Base-by-base conservation (phyloP, 2,888 invertebrate genomes). In the Rhagophthalmus giganteus region DNA sequence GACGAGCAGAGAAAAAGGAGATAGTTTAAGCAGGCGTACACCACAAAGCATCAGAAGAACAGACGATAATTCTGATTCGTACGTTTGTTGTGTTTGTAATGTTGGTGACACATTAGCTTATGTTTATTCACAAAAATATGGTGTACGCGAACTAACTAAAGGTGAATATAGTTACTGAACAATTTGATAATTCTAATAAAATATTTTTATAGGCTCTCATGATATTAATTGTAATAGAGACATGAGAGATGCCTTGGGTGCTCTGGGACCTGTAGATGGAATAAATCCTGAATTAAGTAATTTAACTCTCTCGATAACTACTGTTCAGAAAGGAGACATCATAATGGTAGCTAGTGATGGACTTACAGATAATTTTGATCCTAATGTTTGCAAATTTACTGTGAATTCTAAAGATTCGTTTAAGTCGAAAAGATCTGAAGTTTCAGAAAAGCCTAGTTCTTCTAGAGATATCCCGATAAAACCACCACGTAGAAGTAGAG, bases 91-190 rank as follows among this genome's bases (percentile, higher is more conserved):
- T 70, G 85, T 87, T 35, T 91, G 92, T 69, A 94, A 93, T 73
- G 91, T 94, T 11, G 93, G 93, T 0, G 93, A 94, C 71, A 90
- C 89, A 32, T 78, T 92, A 58, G 91, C 90, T n/a, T 94, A 91
- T 69, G 87, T 94, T 47, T 91, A 90, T 75, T 82, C 84, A 6
- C 83, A 84, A 66, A 80, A 78, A 61, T 72, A 77, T 69, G 93
- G 93, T n/a, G 87, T 94, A 5, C 76, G 92, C 37, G 93, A 94
- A 75, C 80, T 92, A 57, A 90, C 87, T 1, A 83, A 86, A 75
- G 86, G 82, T 79, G 65, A 63, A 55, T 44, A 2, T 16, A 5
- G 20, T 31, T 31, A 9, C 5, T 11, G 10, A 6, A 9, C 11
- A 8, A 8, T 11, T 31, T 31, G 6, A 40, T 14, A 27, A 54